phyloP scores from a whole-genome alignment of 2,888 invertebrate species.

The Microplitis manilae region DNA sequence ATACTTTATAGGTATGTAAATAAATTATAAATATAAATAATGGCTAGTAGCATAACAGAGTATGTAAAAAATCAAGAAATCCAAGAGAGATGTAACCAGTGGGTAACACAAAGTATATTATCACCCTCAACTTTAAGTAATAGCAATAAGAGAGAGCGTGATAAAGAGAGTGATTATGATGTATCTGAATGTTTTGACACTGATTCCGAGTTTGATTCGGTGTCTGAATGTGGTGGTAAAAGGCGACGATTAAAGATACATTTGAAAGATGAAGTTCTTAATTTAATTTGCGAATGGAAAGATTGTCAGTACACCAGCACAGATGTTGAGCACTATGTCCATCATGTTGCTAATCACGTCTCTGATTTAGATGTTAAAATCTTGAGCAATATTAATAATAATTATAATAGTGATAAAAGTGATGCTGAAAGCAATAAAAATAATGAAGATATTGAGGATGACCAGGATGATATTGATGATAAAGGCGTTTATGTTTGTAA shows the following conservation, averaged over 20 bases:
- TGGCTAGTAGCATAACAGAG: constrained; percentile 54
- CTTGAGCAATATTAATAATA: background rate
- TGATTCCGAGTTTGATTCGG: constrained; percentile 68
- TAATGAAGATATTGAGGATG: background rate
- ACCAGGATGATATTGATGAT: constrained; percentile 48
- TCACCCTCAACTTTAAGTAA: constrained; percentile 38
- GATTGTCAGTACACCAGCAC: constrained; percentile 71
- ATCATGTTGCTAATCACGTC: constrained; percentile 75
- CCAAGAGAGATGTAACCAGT: constrained; percentile 61
- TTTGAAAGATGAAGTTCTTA: constrained; percentile 68
- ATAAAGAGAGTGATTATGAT: constrained; percentile 52
- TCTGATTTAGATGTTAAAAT: constrained; percentile 71
- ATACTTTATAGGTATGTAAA: too few species aligned
- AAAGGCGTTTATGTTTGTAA: constrained; percentile 65
- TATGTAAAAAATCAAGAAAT: constrained; percentile 60
- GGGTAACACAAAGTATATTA: constrained; percentile 61
- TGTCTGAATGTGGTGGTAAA: constrained; percentile 67
- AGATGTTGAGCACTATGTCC: constrained; percentile 74
- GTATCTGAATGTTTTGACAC: constrained; percentile 62
- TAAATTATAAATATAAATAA: constrained; percentile 26
- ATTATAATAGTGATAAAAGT: background rate
- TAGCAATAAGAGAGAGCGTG: constrained; percentile 40
- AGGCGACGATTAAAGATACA: constrained; percentile 58
- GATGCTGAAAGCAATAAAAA: background rate
- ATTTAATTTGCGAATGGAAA: constrained; percentile 76